phyloP scores from a whole-genome alignment of 1,140 invertebrate genomes.

The Teleogryllus occipitalis region DNA sequence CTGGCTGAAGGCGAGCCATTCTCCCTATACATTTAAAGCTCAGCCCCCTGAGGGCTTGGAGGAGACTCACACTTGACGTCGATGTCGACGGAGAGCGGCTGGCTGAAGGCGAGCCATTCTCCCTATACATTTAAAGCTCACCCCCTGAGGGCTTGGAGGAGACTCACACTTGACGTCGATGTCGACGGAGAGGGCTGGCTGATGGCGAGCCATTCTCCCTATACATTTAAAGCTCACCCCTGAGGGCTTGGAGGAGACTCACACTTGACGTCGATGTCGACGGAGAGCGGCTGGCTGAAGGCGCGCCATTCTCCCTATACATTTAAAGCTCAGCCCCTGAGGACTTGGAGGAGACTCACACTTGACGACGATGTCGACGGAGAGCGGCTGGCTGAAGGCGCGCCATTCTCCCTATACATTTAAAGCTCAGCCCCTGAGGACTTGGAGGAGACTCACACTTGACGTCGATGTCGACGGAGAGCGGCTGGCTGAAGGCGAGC shows the following conservation, averaged over 20 bases:
- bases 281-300: neutral
- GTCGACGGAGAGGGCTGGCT: constrained; percentile 70
- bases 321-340: no score
- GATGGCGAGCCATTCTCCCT: no score
- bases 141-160: no score
- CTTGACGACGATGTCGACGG: constrained; percentile 76
- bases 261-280: neutral
- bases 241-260: no score
- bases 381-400: constrained; percentile 67
- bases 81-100: neutral
- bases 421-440: no score
- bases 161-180: constrained; percentile 83
- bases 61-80: neutral
- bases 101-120: neutral
- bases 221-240: no score
- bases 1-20: constrained; percentile 71
- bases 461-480: constrained; percentile 71
- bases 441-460: constrained; percentile 92
- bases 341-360: no score
- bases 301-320: neutral
- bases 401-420: constrained; percentile 34
- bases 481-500: constrained; percentile 66
- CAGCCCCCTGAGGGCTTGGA: no score
- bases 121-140: neutral
- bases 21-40: neutral